Evolutionary conservation across 2,797 vertebrate species (phyloP), one percentile per base, ranked within the genome.

Genomic region (Danio choprae): DNA sequence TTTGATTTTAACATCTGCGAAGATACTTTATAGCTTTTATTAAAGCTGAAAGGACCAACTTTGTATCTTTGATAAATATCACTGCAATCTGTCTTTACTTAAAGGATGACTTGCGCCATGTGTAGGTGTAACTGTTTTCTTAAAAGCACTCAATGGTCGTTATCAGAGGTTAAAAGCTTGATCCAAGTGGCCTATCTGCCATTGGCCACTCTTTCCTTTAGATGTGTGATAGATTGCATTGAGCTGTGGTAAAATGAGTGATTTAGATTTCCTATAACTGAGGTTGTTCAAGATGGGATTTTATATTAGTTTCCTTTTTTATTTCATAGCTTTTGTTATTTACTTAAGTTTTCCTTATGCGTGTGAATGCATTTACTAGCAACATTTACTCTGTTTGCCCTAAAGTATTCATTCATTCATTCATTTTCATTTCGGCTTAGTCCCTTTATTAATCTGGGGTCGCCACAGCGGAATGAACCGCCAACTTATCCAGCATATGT

Each of bases 141-240:
- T 10, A 13, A 12, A 51, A 75, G 36, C n/a, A 41, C 36, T 41
- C 36, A 43, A 11, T 41, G 10, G 38, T 65, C 10, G 4, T 65
- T 65, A 65, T 44, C 20, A 55, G 48, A 55, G 38, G 62, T 12
- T 65, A 18, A 68, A 58, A 40, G 41, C 53, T 38, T 58, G 15
- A 56, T 56, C 67, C 38, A 48, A 40, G 41, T 68, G 41, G 53
- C 53, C 48, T 38, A 48, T 58, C 63, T 68, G 11, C 18, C 20
- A 56, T 65, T 56, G 50, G 40, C 18, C 65, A 40, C 74, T 44
- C 18, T 44, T 41, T 65, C 16, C 62, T 15, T 20, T 56, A 62
- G 20, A 20, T 46, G 38, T 77, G 74, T 67, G 50, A 77, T 55
- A 12, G 40, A 56, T 46, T 67, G 44, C 50, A 67, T 12, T 56